Evolutionary conservation across 2,888 invertebrate genomes (phyloP).

Genomic region (Xestia rhomboidea): DNA sequence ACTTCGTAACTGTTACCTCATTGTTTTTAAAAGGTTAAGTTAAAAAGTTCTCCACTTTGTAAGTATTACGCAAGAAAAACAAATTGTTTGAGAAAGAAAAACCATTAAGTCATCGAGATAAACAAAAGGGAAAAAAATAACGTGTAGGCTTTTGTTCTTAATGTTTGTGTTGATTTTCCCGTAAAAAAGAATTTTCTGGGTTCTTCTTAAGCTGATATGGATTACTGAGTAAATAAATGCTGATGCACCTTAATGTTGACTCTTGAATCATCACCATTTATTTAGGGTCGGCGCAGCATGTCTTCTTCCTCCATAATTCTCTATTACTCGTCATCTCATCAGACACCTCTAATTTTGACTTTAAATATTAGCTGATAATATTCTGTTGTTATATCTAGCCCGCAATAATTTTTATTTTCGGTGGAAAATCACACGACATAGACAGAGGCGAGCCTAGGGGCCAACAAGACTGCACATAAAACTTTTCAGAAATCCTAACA

Average conservation of each 20-base stretch:
- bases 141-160: slow-evolving; percentile 7
- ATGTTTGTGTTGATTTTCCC: slow-evolving; percentile 8
- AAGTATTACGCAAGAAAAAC: slow-evolving; percentile 36
- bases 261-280: neutral
- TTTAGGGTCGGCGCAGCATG: too few relatives aligned
- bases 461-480: too few relatives aligned
- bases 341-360: neutral
- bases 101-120: slow-evolving; percentile 34
- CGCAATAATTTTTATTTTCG: too few relatives aligned
- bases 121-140: slow-evolving; percentile 10
- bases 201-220: neutral
- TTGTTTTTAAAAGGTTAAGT: slow-evolving; percentile 27
- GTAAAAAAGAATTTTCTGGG: neutral
- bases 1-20: slow-evolving; percentile 18
- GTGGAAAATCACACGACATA: too few relatives aligned
- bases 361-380: neutral
- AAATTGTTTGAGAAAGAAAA: neutral
- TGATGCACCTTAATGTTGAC: neutral
- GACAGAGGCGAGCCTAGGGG: too few relatives aligned
- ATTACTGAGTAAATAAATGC: neutral
- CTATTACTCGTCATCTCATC: too few relatives aligned
- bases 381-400: neutral
- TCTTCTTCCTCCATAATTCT: too few relatives aligned
- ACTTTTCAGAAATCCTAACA: too few relatives aligned
- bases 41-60: slow-evolving; percentile 9